These are phyloP conservation scores for Danaus plexippus DNA, from an alignment of 1,140 invertebrate species.

Conservation along the genomic window DNA sequence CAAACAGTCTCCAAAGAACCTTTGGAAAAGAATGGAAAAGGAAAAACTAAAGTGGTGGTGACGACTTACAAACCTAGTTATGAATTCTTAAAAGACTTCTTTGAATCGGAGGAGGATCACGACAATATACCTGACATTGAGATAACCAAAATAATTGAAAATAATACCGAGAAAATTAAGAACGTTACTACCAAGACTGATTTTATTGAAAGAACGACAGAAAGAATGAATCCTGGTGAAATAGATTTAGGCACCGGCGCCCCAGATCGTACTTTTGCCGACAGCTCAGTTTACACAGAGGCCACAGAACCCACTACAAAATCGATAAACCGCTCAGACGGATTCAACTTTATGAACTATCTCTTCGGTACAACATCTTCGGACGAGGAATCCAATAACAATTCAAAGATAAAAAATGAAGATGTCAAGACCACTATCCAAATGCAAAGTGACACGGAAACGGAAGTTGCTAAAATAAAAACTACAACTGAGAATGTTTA, in stretches of 20 bases:
- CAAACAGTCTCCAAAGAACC: conserved; percentile 35
- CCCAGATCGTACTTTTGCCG: conserved; percentile 49
- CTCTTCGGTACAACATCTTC: conserved; percentile 48
- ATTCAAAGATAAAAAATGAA: conserved; percentile 4
- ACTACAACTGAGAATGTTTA: conserved; percentile 51
- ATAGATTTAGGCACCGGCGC: conserved; percentile 62
- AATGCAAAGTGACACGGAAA: conserved; percentile 16
- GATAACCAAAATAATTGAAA: conserved; percentile 41
- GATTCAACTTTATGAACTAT: conserved; percentile 62
- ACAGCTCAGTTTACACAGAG: conserved; percentile 37
- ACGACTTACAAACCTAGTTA: conserved; percentile 62
- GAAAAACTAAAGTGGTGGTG: conserved; percentile 36
- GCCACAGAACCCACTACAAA: conserved; percentile 39
- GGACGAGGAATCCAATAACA: conserved; percentile 24
- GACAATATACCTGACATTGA: conserved; percentile 43
- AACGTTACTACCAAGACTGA: conserved; percentile 22
- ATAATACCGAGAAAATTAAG: conserved; percentile 19
- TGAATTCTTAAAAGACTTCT: conserved; percentile 51
- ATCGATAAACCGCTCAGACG: conserved; percentile 42
- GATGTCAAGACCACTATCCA: conserved; percentile 18
- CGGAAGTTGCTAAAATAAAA: conserved; percentile 25
- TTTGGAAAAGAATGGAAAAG: conserved; percentile 34
- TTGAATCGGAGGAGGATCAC: conserved; percentile 33
- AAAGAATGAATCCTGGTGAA: conserved; percentile 41
- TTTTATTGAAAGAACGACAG: conserved; percentile 24